A percentile compares a stretch with the other conserved stretches of the same genome.
phyloP scores from a whole-genome alignment of 1,140 invertebrate species.

The Charaxes varanes region DNA sequence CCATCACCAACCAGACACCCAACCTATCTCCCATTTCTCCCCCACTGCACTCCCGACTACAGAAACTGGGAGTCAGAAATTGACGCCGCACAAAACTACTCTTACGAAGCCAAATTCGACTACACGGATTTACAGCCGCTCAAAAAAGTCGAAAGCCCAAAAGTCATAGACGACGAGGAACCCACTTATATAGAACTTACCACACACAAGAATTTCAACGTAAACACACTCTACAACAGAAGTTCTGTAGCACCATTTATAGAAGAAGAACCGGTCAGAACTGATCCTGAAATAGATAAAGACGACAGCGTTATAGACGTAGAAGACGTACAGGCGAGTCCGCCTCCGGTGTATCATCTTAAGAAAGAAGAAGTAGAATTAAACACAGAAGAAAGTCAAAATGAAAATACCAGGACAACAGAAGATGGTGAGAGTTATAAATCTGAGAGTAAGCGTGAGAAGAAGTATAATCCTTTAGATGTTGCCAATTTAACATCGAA shows the following conservation, averaged over 20 bases:
- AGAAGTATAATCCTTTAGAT: slow-evolving; percentile 80
- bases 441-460: slow-evolving; percentile 52
- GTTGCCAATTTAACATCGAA: slow-evolving; percentile 80
- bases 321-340: slow-evolving; percentile 54
- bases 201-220: slow-evolving; percentile 48
- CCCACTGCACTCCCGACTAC: slow-evolving; percentile 59
- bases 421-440: slow-evolving; percentile 48
- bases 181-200: slow-evolving; percentile 65
- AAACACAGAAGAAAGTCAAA: slow-evolving; percentile 36
- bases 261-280: slow-evolving; percentile 54
- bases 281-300: slow-evolving; percentile 64
- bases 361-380: no score
- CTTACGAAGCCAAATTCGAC: slow-evolving; percentile 59
- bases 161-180: slow-evolving; percentile 46
- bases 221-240: slow-evolving; percentile 35
- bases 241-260: slow-evolving; percentile 51
- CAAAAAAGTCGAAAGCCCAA: slow-evolving; percentile 62
- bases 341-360: slow-evolving; percentile 30
- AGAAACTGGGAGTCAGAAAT: slow-evolving; percentile 73
- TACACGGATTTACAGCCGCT: slow-evolving; percentile 57
- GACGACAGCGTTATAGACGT: slow-evolving; percentile 65
- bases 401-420: slow-evolving; percentile 40
- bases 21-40: slow-evolving; percentile 55
- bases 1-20: slow-evolving; percentile 73
- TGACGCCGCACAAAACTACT: slow-evolving; percentile 62